phyloP scores from a whole-genome alignment of 2,797 vertebrate genomes.

The Lithobates pipiens region DNA sequence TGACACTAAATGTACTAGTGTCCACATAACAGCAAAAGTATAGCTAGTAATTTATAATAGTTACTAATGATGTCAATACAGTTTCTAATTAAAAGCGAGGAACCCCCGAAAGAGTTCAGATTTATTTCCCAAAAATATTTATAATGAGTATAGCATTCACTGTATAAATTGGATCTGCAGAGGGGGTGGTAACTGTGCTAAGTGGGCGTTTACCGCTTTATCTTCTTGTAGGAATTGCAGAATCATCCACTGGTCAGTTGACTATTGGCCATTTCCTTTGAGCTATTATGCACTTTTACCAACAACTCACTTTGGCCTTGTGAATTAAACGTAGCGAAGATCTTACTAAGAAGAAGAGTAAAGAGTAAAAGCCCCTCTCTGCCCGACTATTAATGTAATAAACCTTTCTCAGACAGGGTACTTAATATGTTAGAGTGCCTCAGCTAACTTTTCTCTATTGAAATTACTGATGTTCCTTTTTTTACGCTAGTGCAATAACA shows the following conservation, averaged over 20 bases:
- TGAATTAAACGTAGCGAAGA: not conserved
- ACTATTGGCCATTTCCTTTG: not conserved
- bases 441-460: not conserved
- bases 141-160: not conserved
- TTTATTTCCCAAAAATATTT: too few species aligned
- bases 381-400: not conserved
- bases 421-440: not conserved
- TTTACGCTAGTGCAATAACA: not conserved
- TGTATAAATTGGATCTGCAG: not conserved
- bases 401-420: not conserved
- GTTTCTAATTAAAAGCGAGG: not conserved
- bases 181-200: not conserved
- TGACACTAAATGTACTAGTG: not conserved
- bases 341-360: too few species aligned
- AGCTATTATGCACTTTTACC: not conserved
- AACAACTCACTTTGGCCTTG: not conserved
- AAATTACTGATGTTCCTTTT: not conserved
- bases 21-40: not conserved
- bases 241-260: not conserved
- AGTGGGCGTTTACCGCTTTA: not conserved
- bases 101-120: too few species aligned
- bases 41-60: not conserved
- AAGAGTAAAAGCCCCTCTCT: not conserved
- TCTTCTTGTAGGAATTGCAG: not conserved
- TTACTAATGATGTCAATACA: not conserved